A percentile compares a stretch with the other conserved stretches of the same genome.
Conservation (phyloP, 2,888 invertebrate species). For the Folsomia candida region DNA sequence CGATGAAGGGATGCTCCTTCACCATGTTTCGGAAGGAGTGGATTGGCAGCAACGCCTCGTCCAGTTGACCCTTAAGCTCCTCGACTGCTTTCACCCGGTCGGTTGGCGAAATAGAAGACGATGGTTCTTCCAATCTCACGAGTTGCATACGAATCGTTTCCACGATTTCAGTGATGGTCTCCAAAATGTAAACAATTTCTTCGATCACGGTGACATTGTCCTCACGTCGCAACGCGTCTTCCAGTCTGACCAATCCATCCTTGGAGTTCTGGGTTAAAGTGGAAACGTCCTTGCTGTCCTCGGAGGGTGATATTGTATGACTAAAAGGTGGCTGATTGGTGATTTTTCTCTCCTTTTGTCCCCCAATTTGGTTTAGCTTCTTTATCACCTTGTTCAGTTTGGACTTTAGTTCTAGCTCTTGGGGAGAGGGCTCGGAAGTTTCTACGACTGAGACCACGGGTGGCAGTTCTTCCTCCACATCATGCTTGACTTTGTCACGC, state of each 20-base stretch:
- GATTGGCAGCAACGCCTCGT: too few species aligned
- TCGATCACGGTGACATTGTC: constrained; percentile 58
- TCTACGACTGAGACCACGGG: constrained; percentile 20
- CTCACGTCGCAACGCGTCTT: not conserved
- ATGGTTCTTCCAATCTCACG: constrained; percentile 56
- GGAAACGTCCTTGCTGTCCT: too few species aligned
- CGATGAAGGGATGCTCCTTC: not conserved
- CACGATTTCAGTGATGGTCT: constrained; percentile 78
- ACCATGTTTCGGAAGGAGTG: constrained; percentile 63
- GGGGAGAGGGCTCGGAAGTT: too few species aligned
- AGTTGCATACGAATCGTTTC: constrained; percentile 81
- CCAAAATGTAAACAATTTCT: constrained; percentile 66
- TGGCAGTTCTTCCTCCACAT: not conserved
- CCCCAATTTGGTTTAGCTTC: too few species aligned
- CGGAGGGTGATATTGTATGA: too few species aligned
- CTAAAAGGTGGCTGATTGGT: too few species aligned
- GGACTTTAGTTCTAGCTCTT: too few species aligned
- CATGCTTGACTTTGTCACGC: constrained; percentile 31
- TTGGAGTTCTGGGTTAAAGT: not conserved
- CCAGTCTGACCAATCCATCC: not conserved
- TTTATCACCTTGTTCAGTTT: too few species aligned
- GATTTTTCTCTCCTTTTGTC: too few species aligned
- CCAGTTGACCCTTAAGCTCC: too few species aligned
- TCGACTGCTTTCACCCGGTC: too few species aligned
- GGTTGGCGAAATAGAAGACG: too few species aligned